phyloP scores from a whole-genome alignment of 2,888 invertebrate species.

The Microdon myrmicae region DNA sequence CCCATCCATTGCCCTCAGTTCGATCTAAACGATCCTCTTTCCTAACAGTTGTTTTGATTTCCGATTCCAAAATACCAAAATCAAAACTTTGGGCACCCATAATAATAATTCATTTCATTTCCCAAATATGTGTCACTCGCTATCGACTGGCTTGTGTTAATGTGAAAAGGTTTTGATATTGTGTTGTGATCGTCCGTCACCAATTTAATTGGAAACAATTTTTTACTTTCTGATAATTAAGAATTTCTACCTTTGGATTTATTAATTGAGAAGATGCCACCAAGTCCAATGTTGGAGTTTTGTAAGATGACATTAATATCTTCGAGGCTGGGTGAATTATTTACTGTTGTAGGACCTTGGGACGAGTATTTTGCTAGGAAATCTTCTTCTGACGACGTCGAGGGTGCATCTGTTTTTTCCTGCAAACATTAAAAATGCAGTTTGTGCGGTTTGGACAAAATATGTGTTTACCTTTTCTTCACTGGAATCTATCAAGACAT shows the following conservation, averaged over 20 bases:
- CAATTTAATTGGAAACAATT: slow-evolving; percentile 41
- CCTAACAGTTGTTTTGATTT: slow-evolving; percentile 35
- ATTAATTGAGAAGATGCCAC: slow-evolving; percentile 37
- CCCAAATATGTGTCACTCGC: slow-evolving; percentile 10
- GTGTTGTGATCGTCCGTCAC: slow-evolving; percentile 36
- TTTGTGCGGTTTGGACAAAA: too few relatives aligned
- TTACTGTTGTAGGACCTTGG: slow-evolving; percentile 1
- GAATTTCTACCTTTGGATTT: slow-evolving; percentile 47
- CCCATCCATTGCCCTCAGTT: background rate
- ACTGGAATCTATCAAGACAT: slow-evolving; percentile 25
- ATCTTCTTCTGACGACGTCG: slow-evolving; percentile 27
- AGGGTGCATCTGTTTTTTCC: slow-evolving; percentile 20
- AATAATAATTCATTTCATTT: slow-evolving; percentile 12
- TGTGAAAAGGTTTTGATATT: slow-evolving; percentile 40
- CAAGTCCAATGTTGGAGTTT: slow-evolving; percentile 32
- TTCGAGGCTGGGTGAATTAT: slow-evolving; percentile 18
- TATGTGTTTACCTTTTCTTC: slow-evolving; percentile 39
- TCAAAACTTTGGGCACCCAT: slow-evolving; percentile 36
- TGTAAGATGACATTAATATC: slow-evolving; percentile 37
- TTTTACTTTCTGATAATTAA: slow-evolving; percentile 32
- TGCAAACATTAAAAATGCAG: too few relatives aligned
- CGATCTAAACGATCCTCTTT: slow-evolving; percentile 29
- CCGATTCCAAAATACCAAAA: slow-evolving; percentile 44
- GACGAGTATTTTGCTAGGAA: slow-evolving; percentile 18
- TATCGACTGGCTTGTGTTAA: slow-evolving; percentile 22